phyloP scores from a whole-genome alignment of 2,797 vertebrate genomes.

The Urophycis tenuis region DNA sequence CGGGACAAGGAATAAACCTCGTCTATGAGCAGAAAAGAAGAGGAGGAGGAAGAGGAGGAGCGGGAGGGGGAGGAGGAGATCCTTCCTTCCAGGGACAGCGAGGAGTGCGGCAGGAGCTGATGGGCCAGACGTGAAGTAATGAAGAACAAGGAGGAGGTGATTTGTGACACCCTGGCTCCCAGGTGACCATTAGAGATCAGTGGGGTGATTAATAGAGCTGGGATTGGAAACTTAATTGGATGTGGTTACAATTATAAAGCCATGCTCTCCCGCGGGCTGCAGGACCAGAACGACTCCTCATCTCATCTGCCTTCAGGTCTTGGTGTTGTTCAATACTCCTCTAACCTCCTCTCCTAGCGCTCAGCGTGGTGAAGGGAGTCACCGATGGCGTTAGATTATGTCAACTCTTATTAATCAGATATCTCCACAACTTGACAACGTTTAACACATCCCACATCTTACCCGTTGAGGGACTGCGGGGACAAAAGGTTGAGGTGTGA shows the following conservation, averaged over 20 bases:
- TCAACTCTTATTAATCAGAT: background rate
- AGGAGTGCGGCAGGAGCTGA: background rate
- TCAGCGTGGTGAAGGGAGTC: background rate
- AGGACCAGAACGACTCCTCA: background rate
- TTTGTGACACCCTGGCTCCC: constrained; percentile 4
- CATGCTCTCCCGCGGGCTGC: constrained; percentile 31
- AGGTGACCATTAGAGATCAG: constrained; percentile 46
- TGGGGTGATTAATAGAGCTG: constrained; percentile 61
- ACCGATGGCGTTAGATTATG: background rate
- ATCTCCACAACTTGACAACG: background rate
- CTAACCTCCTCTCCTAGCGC: background rate
- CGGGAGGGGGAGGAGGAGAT: background rate
- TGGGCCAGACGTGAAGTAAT: background rate
- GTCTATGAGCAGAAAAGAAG: background rate
- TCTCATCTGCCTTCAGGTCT: background rate
- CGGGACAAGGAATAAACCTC: background rate
- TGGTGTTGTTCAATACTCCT: background rate
- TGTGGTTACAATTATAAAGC: constrained; percentile 63
- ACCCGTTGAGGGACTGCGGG: background rate
- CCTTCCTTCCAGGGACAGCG: background rate
- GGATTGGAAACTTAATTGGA: constrained; percentile 68
- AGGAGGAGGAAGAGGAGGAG: background rate
- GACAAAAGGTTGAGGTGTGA: background rate
- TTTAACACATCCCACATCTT: background rate
- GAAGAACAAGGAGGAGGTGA: constrained; percentile 1